Conservation (phyloP, 2,888 invertebrate species). For the Beris morrisii region DNA sequence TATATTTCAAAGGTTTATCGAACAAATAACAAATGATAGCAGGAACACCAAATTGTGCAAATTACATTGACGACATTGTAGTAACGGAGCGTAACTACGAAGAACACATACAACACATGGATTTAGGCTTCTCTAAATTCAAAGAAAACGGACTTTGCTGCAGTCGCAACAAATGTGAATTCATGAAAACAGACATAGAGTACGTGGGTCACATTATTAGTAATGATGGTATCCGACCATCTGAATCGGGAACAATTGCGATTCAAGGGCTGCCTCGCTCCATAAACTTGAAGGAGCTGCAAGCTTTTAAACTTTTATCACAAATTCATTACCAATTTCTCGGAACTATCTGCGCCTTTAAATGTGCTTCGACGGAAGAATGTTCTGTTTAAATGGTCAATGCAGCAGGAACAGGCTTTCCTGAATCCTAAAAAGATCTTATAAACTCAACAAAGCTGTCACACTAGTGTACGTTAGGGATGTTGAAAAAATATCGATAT, state of each 20-base stretch:
- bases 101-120: neutral
- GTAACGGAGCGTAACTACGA: conserved; percentile 9
- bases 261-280: conserved; percentile 21
- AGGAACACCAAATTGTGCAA: conserved; percentile 40
- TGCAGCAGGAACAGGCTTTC: conserved; percentile 42
- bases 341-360: conserved; percentile 42
- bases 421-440: conserved; percentile 42
- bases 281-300: conserved; percentile 31
- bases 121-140: conserved; percentile 30
- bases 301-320: conserved; percentile 40
- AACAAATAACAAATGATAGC: conserved; percentile 37
- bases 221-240: conserved; percentile 46
- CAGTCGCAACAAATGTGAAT: conserved; percentile 41
- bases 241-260: conserved; percentile 45
- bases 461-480: too few relatives aligned
- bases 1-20: conserved; percentile 38
- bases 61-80: conserved; percentile 30
- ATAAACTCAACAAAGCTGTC: conserved; percentile 40
- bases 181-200: conserved; percentile 40
- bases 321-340: conserved; percentile 37
- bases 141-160: conserved; percentile 38
- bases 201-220: conserved; percentile 46
- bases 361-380: conserved; percentile 43
- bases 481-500: too few relatives aligned
- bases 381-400: conserved; percentile 42